A percentile compares a stretch with the other conserved stretches of the same genome.
Conservation (phyloP, 2,888 invertebrate species). For the Clitarchus hookeri region DNA sequence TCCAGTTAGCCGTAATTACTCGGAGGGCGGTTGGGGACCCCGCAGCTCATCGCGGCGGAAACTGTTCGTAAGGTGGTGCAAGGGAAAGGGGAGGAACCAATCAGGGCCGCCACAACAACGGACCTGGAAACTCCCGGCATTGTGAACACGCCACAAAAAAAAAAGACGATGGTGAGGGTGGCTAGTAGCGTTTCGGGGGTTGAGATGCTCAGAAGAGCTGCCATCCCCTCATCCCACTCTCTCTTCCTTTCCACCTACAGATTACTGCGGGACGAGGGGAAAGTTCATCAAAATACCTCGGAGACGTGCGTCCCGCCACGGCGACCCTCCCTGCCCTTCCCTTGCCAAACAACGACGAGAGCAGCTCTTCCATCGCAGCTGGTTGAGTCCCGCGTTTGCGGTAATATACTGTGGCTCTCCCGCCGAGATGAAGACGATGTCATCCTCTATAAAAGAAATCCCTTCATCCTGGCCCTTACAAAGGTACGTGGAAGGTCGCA, state of each 20-base stretch:
- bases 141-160: neutral
- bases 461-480: neutral
- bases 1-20: slow-evolving; percentile 7
- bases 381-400: neutral
- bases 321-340: neutral
- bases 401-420: neutral
- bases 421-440: neutral
- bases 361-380: neutral
- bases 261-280: neutral
- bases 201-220: neutral
- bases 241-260: neutral
- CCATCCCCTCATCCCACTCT: neutral
- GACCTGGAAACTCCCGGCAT: slow-evolving; percentile 1
- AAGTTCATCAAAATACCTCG: neutral
- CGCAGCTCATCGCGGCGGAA: neutral
- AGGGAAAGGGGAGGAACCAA: neutral
- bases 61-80: neutral
- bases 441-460: neutral
- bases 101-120: slow-evolving; percentile 4
- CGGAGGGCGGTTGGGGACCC: neutral
- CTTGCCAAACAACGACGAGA: neutral
- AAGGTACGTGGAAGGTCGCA: neutral
- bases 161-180: neutral
- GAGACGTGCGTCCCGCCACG: neutral
- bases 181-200: too few species aligned